phyloP scores from a whole-genome alignment of 1,140 invertebrate genomes.

The Planococcus citri region DNA sequence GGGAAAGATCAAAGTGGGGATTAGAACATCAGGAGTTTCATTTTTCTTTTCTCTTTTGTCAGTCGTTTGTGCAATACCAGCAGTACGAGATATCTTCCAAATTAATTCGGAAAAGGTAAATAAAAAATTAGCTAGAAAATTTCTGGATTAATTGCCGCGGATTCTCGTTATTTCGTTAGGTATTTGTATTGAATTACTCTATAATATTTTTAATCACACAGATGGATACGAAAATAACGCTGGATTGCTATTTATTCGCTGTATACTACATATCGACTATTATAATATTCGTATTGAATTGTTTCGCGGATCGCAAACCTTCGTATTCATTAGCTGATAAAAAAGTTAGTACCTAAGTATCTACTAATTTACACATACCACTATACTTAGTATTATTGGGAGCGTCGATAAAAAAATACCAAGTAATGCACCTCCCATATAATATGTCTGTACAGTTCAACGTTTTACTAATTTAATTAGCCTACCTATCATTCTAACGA shows the following conservation, averaged over 20 bases:
- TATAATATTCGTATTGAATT: slow-evolving; percentile 64
- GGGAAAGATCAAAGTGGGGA: slow-evolving; percentile 68
- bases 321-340: slow-evolving; percentile 46
- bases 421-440: too few relatives aligned
- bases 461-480: background rate
- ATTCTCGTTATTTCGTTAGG: slow-evolving; percentile 23
- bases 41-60: slow-evolving; percentile 79
- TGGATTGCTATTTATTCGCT: slow-evolving; percentile 61
- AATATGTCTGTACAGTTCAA: too few relatives aligned
- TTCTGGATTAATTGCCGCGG: too few relatives aligned
- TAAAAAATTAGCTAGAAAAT: too few relatives aligned
- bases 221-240: slow-evolving; percentile 30
- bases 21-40: slow-evolving; percentile 71
- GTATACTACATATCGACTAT: slow-evolving; percentile 63
- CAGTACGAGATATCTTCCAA: slow-evolving; percentile 54
- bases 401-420: background rate
- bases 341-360: slow-evolving; percentile 42
- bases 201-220: background rate
- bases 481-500: background rate
- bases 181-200: background rate
- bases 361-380: background rate
- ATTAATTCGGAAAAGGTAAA: too few relatives aligned
- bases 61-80: slow-evolving; percentile 52
- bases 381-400: background rate
- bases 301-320: slow-evolving; percentile 62